Evolutionary conservation across 1,140 invertebrate genomes (phyloP).

Genomic region (Papilio polytes): DNA sequence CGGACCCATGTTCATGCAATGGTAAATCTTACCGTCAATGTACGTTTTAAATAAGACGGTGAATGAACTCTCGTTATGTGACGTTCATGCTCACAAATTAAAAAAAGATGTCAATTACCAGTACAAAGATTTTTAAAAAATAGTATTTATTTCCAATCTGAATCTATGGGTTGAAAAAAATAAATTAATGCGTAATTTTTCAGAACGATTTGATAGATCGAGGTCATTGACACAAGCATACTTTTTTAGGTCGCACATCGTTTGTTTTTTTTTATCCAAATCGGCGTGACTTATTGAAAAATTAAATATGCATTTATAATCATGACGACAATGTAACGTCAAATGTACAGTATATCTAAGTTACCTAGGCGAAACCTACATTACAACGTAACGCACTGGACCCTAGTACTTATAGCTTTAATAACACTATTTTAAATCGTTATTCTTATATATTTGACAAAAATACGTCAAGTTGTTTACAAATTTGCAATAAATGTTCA

Average conservation of each 20-base stretch:
- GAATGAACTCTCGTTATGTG: no score
- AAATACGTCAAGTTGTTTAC: slow-evolving; percentile 23
- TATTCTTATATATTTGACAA: slow-evolving; percentile 5
- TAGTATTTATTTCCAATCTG: no score
- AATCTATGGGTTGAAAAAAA: no score
- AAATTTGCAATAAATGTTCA: slow-evolving; percentile 9
- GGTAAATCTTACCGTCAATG: no score
- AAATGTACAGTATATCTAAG: slow-evolving; percentile 46
- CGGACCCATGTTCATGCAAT: no score
- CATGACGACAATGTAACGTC: neutral
- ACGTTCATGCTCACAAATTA: no score
- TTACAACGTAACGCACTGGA: slow-evolving; percentile 61
- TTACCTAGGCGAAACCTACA: slow-evolving; percentile 61
- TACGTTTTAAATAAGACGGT: no score
- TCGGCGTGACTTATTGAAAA: neutral
- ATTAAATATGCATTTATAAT: neutral
- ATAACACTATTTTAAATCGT: slow-evolving; percentile 24
- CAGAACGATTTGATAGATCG: no score
- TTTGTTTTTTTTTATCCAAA: neutral
- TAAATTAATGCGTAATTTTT: no score
- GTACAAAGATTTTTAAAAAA: no score
- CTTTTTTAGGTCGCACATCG: neutral
- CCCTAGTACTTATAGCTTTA: slow-evolving; percentile 63
- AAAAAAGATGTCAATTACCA: no score
- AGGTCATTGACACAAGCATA: neutral